These are phyloP conservation scores for Apostichopus californicus DNA, from an alignment of 35 echinoderm and acorn worm species.

Conservation along the genomic window DNA sequence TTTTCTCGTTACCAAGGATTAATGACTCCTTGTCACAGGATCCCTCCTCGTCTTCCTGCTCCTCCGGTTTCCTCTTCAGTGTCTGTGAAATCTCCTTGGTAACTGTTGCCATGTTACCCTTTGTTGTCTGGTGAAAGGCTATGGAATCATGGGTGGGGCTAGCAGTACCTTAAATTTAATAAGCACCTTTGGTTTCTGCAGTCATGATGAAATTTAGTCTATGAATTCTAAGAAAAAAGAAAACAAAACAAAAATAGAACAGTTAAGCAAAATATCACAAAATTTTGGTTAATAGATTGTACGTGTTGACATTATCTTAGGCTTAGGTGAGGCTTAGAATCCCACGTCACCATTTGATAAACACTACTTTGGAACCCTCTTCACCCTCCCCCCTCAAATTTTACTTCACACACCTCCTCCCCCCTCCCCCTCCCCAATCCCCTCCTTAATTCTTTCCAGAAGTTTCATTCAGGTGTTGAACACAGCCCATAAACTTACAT, in stretches of 20 bases:
- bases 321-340: too few species aligned
- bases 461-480: too few species aligned
- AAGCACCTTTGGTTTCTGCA: slow-evolving; percentile 32
- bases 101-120: slow-evolving; percentile 22
- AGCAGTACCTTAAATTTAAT: background rate
- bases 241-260: background rate
- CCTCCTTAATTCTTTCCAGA: too few species aligned
- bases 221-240: background rate
- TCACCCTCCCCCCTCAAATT: too few species aligned
- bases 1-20: background rate
- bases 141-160: background rate
- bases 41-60: background rate
- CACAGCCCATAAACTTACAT: too few species aligned
- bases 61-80: slow-evolving; percentile 21
- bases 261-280: too few species aligned
- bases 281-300: too few species aligned
- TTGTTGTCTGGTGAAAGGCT: background rate
- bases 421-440: too few species aligned
- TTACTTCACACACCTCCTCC: too few species aligned
- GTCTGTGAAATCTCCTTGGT: slow-evolving; percentile 11
- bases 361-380: too few species aligned
- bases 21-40: background rate
- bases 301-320: too few species aligned
- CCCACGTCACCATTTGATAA: too few species aligned
- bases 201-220: slow-evolving; percentile 35